phyloP scores from a whole-genome alignment of 2,113 vertebrate species.

The Nesoenas mayeri region DNA sequence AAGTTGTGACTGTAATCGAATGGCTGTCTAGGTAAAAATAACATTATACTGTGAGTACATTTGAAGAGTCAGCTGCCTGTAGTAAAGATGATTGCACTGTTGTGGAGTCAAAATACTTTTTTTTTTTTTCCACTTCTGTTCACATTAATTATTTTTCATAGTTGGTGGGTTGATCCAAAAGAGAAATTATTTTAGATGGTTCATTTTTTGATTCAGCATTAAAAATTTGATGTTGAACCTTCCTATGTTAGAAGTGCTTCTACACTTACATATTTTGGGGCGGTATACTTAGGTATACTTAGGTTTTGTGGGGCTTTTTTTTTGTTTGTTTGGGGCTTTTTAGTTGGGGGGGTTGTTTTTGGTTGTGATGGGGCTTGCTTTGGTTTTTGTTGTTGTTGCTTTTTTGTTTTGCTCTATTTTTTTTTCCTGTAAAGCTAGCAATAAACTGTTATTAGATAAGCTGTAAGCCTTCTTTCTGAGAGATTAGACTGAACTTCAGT shows the following conservation, averaged over 20 bases:
- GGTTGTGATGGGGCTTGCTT: background rate
- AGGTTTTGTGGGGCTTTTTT: too few species aligned
- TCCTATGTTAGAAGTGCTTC: background rate
- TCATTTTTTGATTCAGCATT: background rate
- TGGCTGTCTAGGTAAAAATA: background rate
- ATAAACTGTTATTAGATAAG: background rate
- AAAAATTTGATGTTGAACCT: background rate
- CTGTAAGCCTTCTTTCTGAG: background rate
- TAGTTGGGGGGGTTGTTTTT: background rate
- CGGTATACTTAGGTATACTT: too few species aligned
- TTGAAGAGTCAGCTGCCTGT: background rate
- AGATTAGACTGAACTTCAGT: background rate
- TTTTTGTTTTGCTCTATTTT: background rate
- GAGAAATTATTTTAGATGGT: background rate
- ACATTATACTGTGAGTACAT: background rate
- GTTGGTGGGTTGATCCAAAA: background rate
- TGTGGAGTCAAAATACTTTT: background rate
- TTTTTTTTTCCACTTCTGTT: background rate
- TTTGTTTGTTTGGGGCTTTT: background rate
- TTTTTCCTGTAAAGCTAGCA: background rate
- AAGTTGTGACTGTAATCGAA: background rate
- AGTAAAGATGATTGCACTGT: background rate
- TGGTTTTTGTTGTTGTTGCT: too few species aligned
- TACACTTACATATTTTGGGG: background rate
- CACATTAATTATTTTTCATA: background rate